Evolutionary conservation across 2,888 invertebrate species (phyloP), one percentile per base, ranked within the genome.

Genomic region (Noctua pronuba): DNA sequence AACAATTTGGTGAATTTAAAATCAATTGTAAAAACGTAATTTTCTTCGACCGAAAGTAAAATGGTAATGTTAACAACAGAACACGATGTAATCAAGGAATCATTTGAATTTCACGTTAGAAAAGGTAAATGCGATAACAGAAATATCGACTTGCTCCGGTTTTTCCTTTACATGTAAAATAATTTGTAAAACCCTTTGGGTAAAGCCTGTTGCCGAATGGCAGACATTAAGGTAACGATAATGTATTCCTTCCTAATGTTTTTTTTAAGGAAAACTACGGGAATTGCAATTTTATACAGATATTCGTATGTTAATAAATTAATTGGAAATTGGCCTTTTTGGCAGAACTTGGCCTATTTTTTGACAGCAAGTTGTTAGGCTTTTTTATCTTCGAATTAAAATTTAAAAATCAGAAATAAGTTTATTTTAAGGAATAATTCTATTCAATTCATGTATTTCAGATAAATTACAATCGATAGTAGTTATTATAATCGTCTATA

Each of bases 111-210:
- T 65, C 49, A 68, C 60, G 62, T 72, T 62, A 13, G 52, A 75
- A 79, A 79, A 65, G 60, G 55, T 65, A 60, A 71, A 79, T 67
- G 24, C 64, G 38, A 67, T 79, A 70, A 67, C 55, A 55, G 64
- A 62, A 75, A 86, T 73, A 83, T 75, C 74, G 72, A 73, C 52
- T 73, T 18, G 8, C n/a, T 73, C 44, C 41, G 5, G 8, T 79
- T 79, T 74, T 72, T 62, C 70, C 52, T 78, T 75, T 71, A 55
- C 44, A 79, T 74, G 58, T 72, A n/a, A 28, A 83, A 79, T 76
- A 73, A 84, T 68, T 85, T 74, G 52, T 28, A 76, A 77, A 68
- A 67, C 73, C 75, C 62, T 79, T 76, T 52, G 60, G 80, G 77
- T 79, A 75, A 82, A 80, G 68, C 75, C 70, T 62, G 68, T 85